Evolutionary conservation across 2,797 vertebrate species (phyloP), one percentile per base, ranked within the genome.

Genomic region (Channallabes apus): DNA sequence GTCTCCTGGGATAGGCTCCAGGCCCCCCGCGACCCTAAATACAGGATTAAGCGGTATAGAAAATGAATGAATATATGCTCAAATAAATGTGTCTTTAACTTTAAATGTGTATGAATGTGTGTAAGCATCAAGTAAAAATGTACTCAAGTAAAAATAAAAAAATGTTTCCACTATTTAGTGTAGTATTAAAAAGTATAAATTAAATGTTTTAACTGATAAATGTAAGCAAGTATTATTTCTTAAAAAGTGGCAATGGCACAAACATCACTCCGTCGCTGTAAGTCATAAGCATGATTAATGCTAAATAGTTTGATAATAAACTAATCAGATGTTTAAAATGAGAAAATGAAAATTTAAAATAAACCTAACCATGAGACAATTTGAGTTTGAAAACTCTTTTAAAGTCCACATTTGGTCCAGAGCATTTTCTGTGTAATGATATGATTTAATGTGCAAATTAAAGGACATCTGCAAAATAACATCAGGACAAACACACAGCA

Each of bases 401-500:
- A 68, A 68, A 32, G 7, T 20, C 32, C n/a, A 67, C 64, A 38
- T 68, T 35, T 68, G 32, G 67, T 68, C 32, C 32, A 6, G 32
- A 32, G 65, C 46, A 46, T 46, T 68, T 68, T 69, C 32, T 38
- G 8, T 69, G 32, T 38, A 38, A 38, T 20, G 67, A 38, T 22
- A 69, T 69, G 35, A 38, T 11, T 38, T 38, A 38, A 46, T n/a
- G 69, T n/a, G 22, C 24, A 72, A 72, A 46, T 14, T 72, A 72
- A 72, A 72, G 69, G 38, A 46, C 32, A 68, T 71, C 68, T 73
- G 41, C 41, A 15, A 75, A 72, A 27, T 54, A 27, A 51, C 46
- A 27, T 54, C 46, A 75, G 41, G 46, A 54, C 58, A 85, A 77
- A 88, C 35, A 29, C 41, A 82, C 76, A 75, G 24, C 14, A 54